Evolutionary conservation across 1,140 invertebrate species (phyloP).

Genomic region (Caenorhabditis briggsae): DNA sequence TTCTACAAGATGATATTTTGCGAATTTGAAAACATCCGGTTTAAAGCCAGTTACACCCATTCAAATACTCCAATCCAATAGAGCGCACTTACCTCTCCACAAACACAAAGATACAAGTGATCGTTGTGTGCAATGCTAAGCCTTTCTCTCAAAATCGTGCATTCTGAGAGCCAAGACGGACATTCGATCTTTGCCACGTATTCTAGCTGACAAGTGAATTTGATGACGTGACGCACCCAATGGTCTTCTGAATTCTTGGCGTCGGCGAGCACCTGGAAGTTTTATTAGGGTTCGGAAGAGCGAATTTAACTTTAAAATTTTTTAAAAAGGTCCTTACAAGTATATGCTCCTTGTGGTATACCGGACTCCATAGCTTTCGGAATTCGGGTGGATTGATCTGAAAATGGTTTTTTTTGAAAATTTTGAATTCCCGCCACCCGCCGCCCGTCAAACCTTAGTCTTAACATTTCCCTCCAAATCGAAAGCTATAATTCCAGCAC

Average conservation of each 20-base stretch:
- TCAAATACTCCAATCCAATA: neutral
- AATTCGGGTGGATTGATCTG: slow-evolving; percentile 27
- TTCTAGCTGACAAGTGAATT: slow-evolving; percentile 54
- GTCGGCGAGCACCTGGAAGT: slow-evolving; percentile 57
- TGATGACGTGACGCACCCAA: slow-evolving; percentile 57
- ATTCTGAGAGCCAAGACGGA: slow-evolving; percentile 62
- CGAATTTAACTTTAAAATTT: no score
- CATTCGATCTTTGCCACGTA: slow-evolving; percentile 64
- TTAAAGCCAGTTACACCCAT: neutral
- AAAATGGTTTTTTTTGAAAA: neutral
- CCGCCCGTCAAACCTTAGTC: neutral
- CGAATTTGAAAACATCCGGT: no score
- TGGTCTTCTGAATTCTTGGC: slow-evolving; percentile 7
- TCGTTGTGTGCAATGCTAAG: slow-evolving; percentile 61
- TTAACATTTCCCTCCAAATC: slow-evolving; percentile 40
- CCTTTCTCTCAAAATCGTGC: slow-evolving; percentile 57
- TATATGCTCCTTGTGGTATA: slow-evolving; percentile 65
- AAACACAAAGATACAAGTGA: slow-evolving; percentile 61
- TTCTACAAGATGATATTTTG: no score
- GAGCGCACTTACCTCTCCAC: slow-evolving; percentile 43
- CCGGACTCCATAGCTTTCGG: slow-evolving; percentile 50
- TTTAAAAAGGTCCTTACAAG: slow-evolving; percentile 31
- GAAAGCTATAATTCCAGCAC: slow-evolving; percentile 15
- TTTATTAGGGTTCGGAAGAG: no score
- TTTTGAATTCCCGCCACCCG: neutral